These are phyloP conservation scores for Spea bombifrons DNA, from an alignment of 2,113 vertebrate genomes.

Conservation along the genomic window DNA sequence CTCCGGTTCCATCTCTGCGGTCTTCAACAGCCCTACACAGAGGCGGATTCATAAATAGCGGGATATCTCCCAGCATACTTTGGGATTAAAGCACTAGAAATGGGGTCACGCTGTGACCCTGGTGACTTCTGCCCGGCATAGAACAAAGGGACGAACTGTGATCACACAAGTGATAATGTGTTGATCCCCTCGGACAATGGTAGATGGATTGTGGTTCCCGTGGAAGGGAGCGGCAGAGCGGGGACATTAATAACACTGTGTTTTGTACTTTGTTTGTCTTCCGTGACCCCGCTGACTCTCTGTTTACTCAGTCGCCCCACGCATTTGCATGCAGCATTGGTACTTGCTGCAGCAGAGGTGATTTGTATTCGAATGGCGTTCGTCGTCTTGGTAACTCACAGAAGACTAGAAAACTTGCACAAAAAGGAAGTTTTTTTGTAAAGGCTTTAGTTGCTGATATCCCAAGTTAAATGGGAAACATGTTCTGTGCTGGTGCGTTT, in stretches of 20 bases:
- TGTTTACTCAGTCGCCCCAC: slow-evolving; percentile 38
- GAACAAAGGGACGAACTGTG: neutral
- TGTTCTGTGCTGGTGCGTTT: neutral
- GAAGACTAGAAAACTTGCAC: slow-evolving; percentile 31
- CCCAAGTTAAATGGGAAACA: neutral
- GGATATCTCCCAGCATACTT: neutral
- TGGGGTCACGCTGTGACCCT: slow-evolving; percentile 1
- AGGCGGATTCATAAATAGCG: neutral
- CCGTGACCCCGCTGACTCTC: slow-evolving; percentile 28
- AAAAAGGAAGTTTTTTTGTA: slow-evolving; percentile 22
- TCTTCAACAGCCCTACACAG: neutral
- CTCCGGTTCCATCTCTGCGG: neutral
- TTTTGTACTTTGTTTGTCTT: slow-evolving; percentile 31
- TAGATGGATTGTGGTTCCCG: neutral
- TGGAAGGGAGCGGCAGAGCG: neutral
- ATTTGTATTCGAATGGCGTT: slow-evolving; percentile 45
- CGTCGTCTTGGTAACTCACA: slow-evolving; percentile 25
- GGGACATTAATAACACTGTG: slow-evolving; percentile 22
- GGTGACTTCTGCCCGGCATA: neutral
- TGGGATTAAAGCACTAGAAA: slow-evolving; percentile 2
- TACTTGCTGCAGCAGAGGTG: slow-evolving; percentile 18
- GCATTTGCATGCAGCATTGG: slow-evolving; percentile 32
- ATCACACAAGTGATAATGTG: neutral
- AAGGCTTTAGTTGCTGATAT: neutral
- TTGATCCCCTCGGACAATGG: neutral